These are phyloP conservation scores for Macrophya annulata DNA, from an alignment of 2,888 invertebrate species.

Conservation along the genomic window DNA sequence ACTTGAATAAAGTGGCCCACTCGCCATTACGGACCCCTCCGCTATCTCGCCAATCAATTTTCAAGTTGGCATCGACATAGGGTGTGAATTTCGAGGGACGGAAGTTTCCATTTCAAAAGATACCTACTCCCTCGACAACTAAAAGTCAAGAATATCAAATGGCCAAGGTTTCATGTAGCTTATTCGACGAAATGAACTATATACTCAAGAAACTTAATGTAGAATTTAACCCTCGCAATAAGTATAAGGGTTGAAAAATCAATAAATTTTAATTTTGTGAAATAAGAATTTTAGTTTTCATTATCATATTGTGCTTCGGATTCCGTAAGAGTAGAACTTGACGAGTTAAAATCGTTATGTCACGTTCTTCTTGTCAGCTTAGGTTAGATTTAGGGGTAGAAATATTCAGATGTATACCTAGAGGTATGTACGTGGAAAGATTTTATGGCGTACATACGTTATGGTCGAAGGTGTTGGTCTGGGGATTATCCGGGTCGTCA, in stretches of 20 bases:
- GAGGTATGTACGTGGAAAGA: constrained; percentile 8
- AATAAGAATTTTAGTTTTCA: not conserved
- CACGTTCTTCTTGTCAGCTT: not conserved
- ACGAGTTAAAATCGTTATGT: not conserved
- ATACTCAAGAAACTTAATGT: not conserved
- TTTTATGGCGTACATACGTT: not conserved
- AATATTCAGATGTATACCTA: not conserved
- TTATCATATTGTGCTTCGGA: not conserved
- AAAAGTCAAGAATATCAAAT: constrained; percentile 1
- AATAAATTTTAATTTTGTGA: not conserved
- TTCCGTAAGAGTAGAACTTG: no score
- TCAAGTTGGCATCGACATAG: not conserved
- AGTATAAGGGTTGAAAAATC: no score
- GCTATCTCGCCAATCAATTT: constrained; percentile 19
- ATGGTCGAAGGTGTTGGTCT: constrained; percentile 27
- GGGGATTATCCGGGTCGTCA: constrained; percentile 11
- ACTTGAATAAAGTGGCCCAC: constrained; percentile 28
- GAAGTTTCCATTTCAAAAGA: not conserved
- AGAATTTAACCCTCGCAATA: not conserved
- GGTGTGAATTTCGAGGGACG: not conserved
- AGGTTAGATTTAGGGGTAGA: not conserved
- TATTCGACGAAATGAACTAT: not conserved
- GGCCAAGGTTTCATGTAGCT: not conserved
- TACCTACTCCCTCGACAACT: not conserved
- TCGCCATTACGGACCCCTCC: not conserved